phyloP scores from a whole-genome alignment of 1,140 invertebrate genomes.

The Geopemphigus sp. region DNA sequence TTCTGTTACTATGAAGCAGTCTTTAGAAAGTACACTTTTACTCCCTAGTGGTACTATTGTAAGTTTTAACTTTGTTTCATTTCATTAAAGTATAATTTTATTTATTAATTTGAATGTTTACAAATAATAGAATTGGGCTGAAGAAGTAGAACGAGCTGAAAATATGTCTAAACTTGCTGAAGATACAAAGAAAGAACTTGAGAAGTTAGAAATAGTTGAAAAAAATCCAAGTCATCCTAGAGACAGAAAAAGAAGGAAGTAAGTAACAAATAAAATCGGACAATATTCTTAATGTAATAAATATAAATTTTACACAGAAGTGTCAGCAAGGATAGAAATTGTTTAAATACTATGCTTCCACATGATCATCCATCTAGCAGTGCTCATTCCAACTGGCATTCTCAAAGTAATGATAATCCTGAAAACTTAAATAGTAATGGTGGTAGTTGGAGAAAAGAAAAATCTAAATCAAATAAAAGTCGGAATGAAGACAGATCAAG shows the following conservation, averaged over 20 bases:
- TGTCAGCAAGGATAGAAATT: slow-evolving; percentile 33
- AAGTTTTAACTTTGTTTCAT: slow-evolving; percentile 7
- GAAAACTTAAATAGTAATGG: slow-evolving; percentile 29
- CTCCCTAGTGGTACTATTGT: slow-evolving; percentile 40
- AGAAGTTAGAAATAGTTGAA: slow-evolving; percentile 24
- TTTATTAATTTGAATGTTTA: not conserved
- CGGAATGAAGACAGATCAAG: slow-evolving; percentile 11
- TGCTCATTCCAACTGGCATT: slow-evolving; percentile 36
- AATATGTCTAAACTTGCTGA: slow-evolving; percentile 39
- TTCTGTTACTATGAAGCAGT: not conserved
- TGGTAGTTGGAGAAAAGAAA: slow-evolving; percentile 42
- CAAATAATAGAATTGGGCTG: slow-evolving; percentile 49
- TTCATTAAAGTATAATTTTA: not conserved
- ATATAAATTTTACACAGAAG: slow-evolving; percentile 3
- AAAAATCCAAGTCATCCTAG: not conserved
- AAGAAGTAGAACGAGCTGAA: slow-evolving; percentile 50
- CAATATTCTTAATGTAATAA: not conserved
- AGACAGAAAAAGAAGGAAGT: slow-evolving; percentile 44
- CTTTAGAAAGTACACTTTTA: slow-evolving; percentile 34
- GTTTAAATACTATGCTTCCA: not conserved
- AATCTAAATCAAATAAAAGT: slow-evolving; percentile 28
- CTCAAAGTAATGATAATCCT: slow-evolving; percentile 28
- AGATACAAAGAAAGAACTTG: slow-evolving; percentile 35
- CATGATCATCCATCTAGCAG: slow-evolving; percentile 19
- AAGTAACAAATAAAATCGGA: slow-evolving; percentile 1